Percentiles rank a stretch among this genome's conserved stretches.
Conservation (phyloP, 1,140 invertebrate genomes). For the Propsilocerus akamusi region DNA sequence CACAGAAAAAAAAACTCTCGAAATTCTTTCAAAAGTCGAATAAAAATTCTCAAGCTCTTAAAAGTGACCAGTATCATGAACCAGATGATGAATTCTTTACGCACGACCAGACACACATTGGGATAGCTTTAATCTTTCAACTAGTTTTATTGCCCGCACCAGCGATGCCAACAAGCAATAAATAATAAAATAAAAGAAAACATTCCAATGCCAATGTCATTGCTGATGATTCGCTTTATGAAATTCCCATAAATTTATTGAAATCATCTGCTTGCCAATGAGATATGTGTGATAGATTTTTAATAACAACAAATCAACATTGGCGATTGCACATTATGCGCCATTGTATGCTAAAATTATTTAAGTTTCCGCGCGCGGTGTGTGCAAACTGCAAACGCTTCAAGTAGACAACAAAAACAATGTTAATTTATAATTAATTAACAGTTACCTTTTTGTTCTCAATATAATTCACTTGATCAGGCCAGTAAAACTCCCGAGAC, state of each 20-base stretch:
- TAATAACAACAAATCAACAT: too few species aligned
- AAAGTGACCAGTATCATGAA: too few species aligned
- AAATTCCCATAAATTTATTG: neutral
- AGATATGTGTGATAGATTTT: too few species aligned
- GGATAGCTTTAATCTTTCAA: neutral
- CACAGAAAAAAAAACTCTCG: too few species aligned
- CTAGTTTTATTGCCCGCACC: neutral
- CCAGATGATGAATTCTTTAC: neutral
- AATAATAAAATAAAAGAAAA: too few species aligned
- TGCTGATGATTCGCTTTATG: too few species aligned
- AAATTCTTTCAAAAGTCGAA: neutral
- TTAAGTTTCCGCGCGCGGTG: neutral
- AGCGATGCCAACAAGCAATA: too few species aligned
- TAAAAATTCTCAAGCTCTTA: neutral
- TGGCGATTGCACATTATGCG: neutral
- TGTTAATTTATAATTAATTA: conserved; percentile 4
- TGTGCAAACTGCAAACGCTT: too few species aligned
- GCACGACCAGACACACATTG: neutral
- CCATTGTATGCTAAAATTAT: neutral
- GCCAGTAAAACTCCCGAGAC: too few species aligned
- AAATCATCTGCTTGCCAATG: neutral
- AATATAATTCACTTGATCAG: neutral
- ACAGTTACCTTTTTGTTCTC: neutral
- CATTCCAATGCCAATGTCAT: too few species aligned
- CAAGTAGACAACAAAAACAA: neutral